Conservation (phyloP, 1,140 invertebrate species). For the Drosophila mojavensis region DNA sequence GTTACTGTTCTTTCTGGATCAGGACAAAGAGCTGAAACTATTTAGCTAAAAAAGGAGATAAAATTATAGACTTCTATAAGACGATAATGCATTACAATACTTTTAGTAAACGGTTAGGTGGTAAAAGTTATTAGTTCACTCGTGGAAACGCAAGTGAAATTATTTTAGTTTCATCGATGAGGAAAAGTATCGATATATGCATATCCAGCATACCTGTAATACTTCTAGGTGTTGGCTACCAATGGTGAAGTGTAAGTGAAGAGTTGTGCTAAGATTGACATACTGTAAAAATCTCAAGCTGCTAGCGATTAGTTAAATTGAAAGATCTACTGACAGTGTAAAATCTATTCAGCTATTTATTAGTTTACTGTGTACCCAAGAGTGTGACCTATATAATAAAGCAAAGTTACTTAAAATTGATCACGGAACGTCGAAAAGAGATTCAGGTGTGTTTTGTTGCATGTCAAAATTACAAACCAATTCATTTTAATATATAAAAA, state of each 20-base stretch:
- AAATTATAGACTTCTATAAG: no score
- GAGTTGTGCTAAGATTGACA: conserved; percentile 54
- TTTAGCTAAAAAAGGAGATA: no score
- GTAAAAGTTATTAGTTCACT: no score
- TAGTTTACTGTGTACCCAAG: conserved; percentile 5
- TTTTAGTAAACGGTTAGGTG: no score
- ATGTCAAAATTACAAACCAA: no score
- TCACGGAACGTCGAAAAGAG: not conserved
- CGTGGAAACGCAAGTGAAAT: not conserved
- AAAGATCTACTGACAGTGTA: conserved; percentile 1
- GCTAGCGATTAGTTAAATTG: conserved; percentile 18
- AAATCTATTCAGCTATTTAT: conserved; percentile 11
- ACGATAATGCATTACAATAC: no score
- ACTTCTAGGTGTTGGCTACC: conserved; percentile 75
- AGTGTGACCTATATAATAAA: not conserved
- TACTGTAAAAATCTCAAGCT: conserved; percentile 32
- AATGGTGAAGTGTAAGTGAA: conserved; percentile 76
- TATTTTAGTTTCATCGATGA: conserved; percentile 4
- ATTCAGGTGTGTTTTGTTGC: conserved; percentile 22
- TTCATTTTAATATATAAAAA: conserved; percentile 5
- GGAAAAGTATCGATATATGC: conserved; percentile 40
- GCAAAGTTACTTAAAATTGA: not conserved
- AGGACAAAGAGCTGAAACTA: no score
- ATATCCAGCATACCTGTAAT: conserved; percentile 49
- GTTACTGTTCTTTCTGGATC: no score